These are phyloP conservation scores for Plemyria rubiginata DNA, from an alignment of 2,888 invertebrate species.

Conservation along the genomic window DNA sequence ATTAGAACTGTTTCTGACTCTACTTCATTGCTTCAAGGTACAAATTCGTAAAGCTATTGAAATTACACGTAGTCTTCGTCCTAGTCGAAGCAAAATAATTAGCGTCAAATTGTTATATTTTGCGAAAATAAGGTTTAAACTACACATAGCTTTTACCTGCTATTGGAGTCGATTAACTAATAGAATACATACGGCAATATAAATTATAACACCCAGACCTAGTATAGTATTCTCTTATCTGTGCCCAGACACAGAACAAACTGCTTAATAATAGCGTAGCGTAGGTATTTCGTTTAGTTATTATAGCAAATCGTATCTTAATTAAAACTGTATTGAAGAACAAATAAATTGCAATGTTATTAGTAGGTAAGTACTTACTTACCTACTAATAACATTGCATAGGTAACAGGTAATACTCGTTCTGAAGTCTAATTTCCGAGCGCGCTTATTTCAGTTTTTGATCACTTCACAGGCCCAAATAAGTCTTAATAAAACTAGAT, in stretches of 20 bases:
- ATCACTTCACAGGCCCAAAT: not conserved
- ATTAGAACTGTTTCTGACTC: constrained; percentile 14
- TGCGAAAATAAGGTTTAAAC: not conserved
- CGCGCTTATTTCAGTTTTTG: not conserved
- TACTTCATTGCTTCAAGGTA: constrained; percentile 12
- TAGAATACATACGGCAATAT: too few species aligned
- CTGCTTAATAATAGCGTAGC: not conserved
- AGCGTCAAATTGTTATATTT: not conserved
- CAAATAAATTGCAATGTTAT: not conserved
- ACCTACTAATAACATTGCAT: too few species aligned
- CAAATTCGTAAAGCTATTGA: not conserved
- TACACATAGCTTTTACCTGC: too few species aligned
- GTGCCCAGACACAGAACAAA: too few species aligned
- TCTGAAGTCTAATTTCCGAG: not conserved
- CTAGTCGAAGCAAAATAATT: not conserved
- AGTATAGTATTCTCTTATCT: too few species aligned
- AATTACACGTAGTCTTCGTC: not conserved
- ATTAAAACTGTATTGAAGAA: not conserved
- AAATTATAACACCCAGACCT: too few species aligned
- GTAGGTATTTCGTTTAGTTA: not conserved
- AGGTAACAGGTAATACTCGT: not conserved
- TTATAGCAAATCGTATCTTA: not conserved
- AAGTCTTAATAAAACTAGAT: not conserved
- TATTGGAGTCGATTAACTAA: too few species aligned
- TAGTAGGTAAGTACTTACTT: too few species aligned